Base-by-base conservation (phyloP, 2,797 vertebrate genomes). In the Sorex maritimensis region DNA sequence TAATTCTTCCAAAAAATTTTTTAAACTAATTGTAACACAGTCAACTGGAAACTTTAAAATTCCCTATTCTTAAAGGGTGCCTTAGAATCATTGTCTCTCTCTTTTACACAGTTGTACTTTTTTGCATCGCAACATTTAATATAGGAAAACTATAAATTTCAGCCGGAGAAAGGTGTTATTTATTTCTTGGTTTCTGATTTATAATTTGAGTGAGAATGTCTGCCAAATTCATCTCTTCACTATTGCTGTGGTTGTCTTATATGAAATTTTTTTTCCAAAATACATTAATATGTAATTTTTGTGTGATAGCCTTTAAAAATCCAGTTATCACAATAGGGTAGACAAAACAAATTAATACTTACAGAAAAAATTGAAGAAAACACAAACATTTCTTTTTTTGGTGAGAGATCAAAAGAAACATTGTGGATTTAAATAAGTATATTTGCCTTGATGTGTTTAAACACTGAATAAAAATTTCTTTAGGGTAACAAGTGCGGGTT, bases 391-490 rank as follows among this genome's bases (percentile, higher is more conserved):
- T 95, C 55, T 93, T 63, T 79, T 73, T 73, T 21, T 55, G n/a
- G 55, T 91, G 30, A 73, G 80, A 93, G 71, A 63, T 63, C 65
- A 91, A 6, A 41, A 90, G 38, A 92, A 46, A 90, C 21, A 58
- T 78, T 78, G 2, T 81, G 75, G 89, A 91, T 94, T 96, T 86
- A 94, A 86, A 44, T 44, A 19, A 75, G 58, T 87, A 67, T 28
- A 67, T 93, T 91, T 90, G 30, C 49, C 30, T 82, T 91, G 82
- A 88, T 15, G 46, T 92, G 26, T 74, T 14, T 17, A 58, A 97
- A 97, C 91, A 96, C 89, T 96, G 79, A 10, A 11, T 92, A 96
- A 95, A 90, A 87, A 81, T 93, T 92, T 93, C 41, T 95, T 88
- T 55, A 80, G 49, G 90, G 38, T 88, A 81, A 82, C 75, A 84